A percentile compares a stretch with the other conserved stretches of the same genome.
Conservation (phyloP, 1,140 invertebrate genomes). For the Drosophila mayri region DNA sequence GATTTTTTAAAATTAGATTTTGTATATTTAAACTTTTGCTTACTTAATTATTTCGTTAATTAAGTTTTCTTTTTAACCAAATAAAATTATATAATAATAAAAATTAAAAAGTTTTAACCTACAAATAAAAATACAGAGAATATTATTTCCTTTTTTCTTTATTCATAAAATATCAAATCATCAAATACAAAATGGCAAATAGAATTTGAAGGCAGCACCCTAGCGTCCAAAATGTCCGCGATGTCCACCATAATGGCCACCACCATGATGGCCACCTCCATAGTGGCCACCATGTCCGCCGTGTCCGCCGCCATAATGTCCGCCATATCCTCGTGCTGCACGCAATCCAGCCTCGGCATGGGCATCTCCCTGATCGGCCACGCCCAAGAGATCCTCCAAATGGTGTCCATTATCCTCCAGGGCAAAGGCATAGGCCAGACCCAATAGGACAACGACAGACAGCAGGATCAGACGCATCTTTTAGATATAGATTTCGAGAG, state of each 20-base stretch:
- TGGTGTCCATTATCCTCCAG: conserved; percentile 6
- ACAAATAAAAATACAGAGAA: background rate
- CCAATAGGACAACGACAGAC: conserved; percentile 34
- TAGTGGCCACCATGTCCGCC: conserved; percentile 3
- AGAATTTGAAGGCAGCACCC: rapidly evolving
- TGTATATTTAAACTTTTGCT: no score
- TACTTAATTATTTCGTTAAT: no score
- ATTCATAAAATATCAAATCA: background rate
- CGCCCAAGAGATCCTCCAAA: conserved; percentile 25
- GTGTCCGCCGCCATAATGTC: conserved; percentile 15
- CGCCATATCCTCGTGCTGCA: conserved; percentile 12
- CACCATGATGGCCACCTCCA: conserved; percentile 1
- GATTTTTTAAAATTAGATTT: no score
- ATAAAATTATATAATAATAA: no score
- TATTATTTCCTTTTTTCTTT: background rate
- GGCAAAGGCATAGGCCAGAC: conserved; percentile 35
- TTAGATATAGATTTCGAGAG: background rate
- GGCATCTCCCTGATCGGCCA: conserved; percentile 49
- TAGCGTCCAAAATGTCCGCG: conserved; percentile 23
- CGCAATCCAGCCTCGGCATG: conserved; percentile 54
- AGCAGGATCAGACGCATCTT: conserved; percentile 50
- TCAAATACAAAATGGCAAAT: background rate
- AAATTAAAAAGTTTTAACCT: no score
- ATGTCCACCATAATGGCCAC: conserved; percentile 2
- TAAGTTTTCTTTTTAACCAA: background rate